Evolutionary conservation across 2,888 invertebrate species (phyloP).

Genomic region (Sisyra nigra): DNA sequence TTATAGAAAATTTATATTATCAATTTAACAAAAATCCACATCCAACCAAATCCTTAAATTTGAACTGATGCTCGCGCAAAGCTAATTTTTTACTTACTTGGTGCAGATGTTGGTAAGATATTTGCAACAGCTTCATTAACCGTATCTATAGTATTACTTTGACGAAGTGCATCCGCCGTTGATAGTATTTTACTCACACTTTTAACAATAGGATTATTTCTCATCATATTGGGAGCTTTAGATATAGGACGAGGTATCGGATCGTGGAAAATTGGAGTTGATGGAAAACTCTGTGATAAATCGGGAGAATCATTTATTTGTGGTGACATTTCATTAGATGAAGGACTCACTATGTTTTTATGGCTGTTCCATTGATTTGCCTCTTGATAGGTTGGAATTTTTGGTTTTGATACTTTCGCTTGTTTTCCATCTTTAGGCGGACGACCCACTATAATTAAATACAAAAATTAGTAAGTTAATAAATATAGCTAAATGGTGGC

Average conservation of each 20-base stretch:
- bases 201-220: conserved; percentile 3
- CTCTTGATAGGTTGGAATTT: conserved; percentile 11
- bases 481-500: no score
- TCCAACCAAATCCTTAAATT: no score
- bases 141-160: conserved; percentile 17
- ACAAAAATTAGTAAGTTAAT: neutral
- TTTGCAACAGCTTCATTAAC: conserved; percentile 27
- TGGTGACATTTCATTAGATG: conserved; percentile 13
- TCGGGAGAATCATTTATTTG: neutral
- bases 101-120: conserved; percentile 19
- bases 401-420: conserved; percentile 5
- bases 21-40: no score
- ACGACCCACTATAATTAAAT: conserved; percentile 29
- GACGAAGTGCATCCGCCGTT: conserved; percentile 9
- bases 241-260: neutral
- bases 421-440: conserved; percentile 22
- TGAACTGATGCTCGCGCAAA: no score
- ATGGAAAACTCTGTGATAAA: neutral
- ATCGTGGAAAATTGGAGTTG: neutral
- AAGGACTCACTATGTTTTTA: neutral
- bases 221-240: neutral
- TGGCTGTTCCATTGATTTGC: conserved; percentile 16
- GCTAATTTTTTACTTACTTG: conserved; percentile 4
- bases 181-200: conserved; percentile 2
- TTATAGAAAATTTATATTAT: no score